These are phyloP conservation scores for Camponotus floridanus DNA, from an alignment of 1,140 invertebrate genomes.

Conservation along the genomic window DNA sequence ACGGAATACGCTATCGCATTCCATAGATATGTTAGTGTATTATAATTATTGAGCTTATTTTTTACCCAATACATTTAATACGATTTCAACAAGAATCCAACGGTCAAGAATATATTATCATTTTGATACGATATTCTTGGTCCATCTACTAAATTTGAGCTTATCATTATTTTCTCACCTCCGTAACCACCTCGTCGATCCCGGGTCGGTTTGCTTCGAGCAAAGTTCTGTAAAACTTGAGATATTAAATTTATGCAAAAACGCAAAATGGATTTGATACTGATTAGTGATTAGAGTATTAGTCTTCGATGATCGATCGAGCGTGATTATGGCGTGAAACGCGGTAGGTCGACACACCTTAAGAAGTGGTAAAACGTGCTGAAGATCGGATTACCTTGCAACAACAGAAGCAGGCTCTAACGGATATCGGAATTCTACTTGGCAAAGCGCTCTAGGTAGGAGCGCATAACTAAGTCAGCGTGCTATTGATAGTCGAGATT, in stretches of 20 bases:
- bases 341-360: slow-evolving; percentile 13
- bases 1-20: not conserved
- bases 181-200: not conserved
- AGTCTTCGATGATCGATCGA: slow-evolving; percentile 7
- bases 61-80: not conserved
- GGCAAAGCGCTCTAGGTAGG: slow-evolving; percentile 39
- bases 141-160: not conserved
- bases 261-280: not conserved
- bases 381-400: slow-evolving; percentile 55
- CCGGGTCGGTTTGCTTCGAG: not conserved
- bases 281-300: too few relatives aligned
- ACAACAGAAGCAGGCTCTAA: slow-evolving; percentile 47
- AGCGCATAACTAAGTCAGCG: slow-evolving; percentile 55
- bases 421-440: slow-evolving; percentile 63
- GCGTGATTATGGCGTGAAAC: slow-evolving; percentile 3
- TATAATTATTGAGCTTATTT: slow-evolving; percentile 1
- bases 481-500: slow-evolving; percentile 65
- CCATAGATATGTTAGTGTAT: not conserved
- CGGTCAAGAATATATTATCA: not conserved
- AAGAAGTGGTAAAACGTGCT: slow-evolving; percentile 50
- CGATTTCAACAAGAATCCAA: not conserved
- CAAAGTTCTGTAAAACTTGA: not conserved
- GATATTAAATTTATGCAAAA: slow-evolving; percentile 19
- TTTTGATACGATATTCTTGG: not conserved
- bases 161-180: not conserved